These are phyloP conservation scores for silkworm (Bombyx mori) DNA, from an alignment of 1,140 invertebrate species.

Conservation along the genomic window ASM3026992v2 NC_085131.1:9970501-9971000, in stretches of 20 bases:
- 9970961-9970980: slow-evolving; percentile 28
- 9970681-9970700: not conserved
- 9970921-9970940: slow-evolving; percentile 56
- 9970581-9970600: too few species aligned
- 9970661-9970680: slow-evolving; percentile 10
- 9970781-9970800: slow-evolving; percentile 16
- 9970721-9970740: slow-evolving; percentile 15
- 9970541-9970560: too few species aligned
- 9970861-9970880: too few species aligned
- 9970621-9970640: slow-evolving; percentile 6
- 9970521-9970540: too few species aligned
- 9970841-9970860: not conserved
- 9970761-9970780: not conserved
- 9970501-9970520: too few species aligned
- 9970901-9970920: slow-evolving; percentile 40
- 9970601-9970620: too few species aligned
- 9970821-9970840: slow-evolving; percentile 23
- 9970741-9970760: slow-evolving; percentile 3
- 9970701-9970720: slow-evolving; percentile 46
- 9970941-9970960: slow-evolving; percentile 23
- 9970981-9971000: slow-evolving; percentile 34
- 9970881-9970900: slow-evolving; percentile 16
- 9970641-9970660: slow-evolving; percentile 15
- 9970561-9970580: too few species aligned
- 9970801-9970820: slow-evolving; percentile 15